Evolutionary conservation across 2,113 vertebrate genomes (phyloP).

Genomic region (Rhynchopsitta pachyrhyncha): DNA sequence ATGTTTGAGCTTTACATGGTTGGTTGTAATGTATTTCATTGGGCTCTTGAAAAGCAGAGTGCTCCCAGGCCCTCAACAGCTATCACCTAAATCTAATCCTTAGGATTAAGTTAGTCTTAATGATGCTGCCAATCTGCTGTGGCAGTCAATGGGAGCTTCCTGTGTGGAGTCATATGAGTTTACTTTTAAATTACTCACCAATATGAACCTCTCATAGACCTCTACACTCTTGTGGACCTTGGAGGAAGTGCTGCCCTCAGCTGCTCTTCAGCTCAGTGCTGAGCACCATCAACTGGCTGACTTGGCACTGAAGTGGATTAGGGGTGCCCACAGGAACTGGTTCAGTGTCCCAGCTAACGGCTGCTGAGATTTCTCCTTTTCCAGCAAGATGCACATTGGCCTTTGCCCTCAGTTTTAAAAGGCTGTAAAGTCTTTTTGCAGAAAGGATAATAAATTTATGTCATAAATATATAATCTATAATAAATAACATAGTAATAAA

Average conservation of each 20-base stretch:
- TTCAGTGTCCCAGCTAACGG: not conserved
- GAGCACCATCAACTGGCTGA: not conserved
- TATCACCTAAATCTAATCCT: not conserved
- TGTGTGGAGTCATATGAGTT: not conserved
- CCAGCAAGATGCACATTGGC: not conserved
- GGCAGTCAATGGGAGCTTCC: not conserved
- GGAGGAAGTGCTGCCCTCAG: not conserved
- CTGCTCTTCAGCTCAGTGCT: not conserved
- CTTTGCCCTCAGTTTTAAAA: not conserved
- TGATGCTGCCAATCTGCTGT: not conserved
- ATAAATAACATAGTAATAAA: not conserved
- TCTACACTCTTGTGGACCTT: accelerated
- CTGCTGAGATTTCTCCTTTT: not conserved
- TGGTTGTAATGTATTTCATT: not conserved
- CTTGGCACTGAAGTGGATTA: not conserved
- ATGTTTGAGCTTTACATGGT: accelerated
- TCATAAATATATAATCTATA: not conserved
- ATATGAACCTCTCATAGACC: not conserved
- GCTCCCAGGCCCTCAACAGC: not conserved
- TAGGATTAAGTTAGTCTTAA: not conserved
- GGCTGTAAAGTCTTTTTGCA: not conserved
- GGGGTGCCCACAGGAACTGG: not conserved
- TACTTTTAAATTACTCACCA: not conserved
- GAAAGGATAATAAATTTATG: not conserved
- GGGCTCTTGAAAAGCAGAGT: not conserved